A percentile compares a stretch with the other conserved stretches of the same genome.
phyloP scores from a whole-genome alignment of 1,140 invertebrate genomes.

The Brachionus plicatilis region DNA sequence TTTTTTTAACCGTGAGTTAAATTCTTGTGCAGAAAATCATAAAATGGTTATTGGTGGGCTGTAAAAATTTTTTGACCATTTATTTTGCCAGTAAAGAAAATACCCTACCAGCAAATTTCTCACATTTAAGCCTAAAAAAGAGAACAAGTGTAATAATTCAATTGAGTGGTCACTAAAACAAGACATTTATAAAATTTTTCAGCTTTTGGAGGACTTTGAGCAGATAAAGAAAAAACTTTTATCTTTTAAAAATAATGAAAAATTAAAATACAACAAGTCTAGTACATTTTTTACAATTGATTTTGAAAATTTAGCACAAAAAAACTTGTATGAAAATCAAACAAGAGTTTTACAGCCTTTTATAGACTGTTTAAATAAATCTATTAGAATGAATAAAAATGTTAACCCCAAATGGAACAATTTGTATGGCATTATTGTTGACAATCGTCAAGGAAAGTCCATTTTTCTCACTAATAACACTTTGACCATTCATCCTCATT shows the following conservation, averaged over 20 bases:
- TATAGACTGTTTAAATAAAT: background rate
- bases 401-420: background rate
- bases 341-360: background rate
- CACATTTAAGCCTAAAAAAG: background rate
- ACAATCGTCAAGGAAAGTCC: background rate
- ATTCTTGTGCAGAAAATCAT: background rate
- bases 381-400: background rate
- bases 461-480: background rate
- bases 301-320: background rate
- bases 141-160: background rate
- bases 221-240: too few relatives aligned
- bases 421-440: background rate
- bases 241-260: too few relatives aligned
- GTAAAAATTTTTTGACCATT: background rate
- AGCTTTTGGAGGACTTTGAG: too few relatives aligned
- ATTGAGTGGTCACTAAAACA: background rate
- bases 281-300: background rate
- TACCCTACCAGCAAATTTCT: background rate
- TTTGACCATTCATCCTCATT: background rate
- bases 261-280: background rate
- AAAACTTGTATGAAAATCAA: background rate
- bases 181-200: background rate
- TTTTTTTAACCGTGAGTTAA: background rate
- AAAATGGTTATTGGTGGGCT: background rate
- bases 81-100: background rate